Evolutionary conservation across 2,113 vertebrate species (phyloP), one percentile per base, ranked within the genome.

Genomic region (Corythoichthys haematopterus): DNA sequence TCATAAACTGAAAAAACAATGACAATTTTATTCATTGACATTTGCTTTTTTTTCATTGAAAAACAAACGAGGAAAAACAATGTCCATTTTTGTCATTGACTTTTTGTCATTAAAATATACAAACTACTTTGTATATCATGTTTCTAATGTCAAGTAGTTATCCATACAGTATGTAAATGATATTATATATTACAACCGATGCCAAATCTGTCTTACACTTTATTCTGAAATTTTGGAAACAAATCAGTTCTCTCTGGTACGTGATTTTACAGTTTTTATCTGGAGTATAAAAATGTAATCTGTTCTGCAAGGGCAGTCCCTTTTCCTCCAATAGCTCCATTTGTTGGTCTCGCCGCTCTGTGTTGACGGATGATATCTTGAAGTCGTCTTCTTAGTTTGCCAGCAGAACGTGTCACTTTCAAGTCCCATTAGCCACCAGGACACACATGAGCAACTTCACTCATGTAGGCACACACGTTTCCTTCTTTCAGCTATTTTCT

Each of bases 301-400:
- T 89, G 90, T 92, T 92, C 90, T 89, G 90, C 90, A 89, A 90
- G 87, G 85, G 74, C 80, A 70, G 77, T 83, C 80, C 78, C 84
- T 84, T 85, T 79, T 85, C 86, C 85, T 88, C 80, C 87, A 85
- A 88, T 88, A 85, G 84, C 89, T 90, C 88, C 83, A 92, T 93
- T 89, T 90, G 84, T 81, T 80, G 80, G 75, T 82, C 75, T 72
- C 80, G 67, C 75, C 12, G 69, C 84, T 85, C 71, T 55, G 35
- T 81, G 81, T 86, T 89, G 89, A 92, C 88, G 84, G 89, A 92
- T 91, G 91, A 91, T 86, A 73, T 85, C 88, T 88, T 85, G 83
- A 81, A 87, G 86, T 87, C 79, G 80, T 91, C 88, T 88, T 80
- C 88, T 91, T 88, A 89, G 88, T 88, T 90, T 89, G 84, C 80